These are phyloP conservation scores for Leptocoma aspasia DNA, from an alignment of 2,113 vertebrate species.

Conservation along the genomic window DNA sequence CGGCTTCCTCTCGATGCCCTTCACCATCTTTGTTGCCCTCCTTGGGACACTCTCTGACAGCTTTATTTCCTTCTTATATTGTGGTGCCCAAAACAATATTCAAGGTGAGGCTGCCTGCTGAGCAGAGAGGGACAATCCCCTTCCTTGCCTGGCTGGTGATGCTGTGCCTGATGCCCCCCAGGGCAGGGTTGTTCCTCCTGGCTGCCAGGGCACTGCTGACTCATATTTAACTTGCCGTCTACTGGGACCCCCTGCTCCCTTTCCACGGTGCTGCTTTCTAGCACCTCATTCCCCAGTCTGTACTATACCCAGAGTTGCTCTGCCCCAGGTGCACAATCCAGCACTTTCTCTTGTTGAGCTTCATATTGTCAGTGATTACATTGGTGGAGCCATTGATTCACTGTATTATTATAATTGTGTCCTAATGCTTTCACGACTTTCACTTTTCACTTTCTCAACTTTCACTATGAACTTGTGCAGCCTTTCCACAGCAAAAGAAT, in stretches of 20 bases:
- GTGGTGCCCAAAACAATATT: neutral
- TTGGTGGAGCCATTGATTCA: neutral
- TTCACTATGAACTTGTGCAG: neutral
- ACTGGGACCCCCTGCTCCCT: no score
- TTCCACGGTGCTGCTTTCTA: neutral
- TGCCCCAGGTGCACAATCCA: neutral
- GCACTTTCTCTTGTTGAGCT: neutral
- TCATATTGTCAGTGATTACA: neutral
- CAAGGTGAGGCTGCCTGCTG: rapidly evolving
- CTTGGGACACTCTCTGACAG: neutral
- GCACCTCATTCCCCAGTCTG: neutral
- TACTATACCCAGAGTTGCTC: neutral
- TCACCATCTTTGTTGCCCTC: neutral
- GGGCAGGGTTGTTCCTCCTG: rapidly evolving
- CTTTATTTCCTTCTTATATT: neutral
- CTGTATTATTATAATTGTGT: neutral
- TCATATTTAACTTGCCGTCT: neutral
- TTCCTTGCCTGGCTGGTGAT: rapidly evolving
- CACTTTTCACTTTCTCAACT: neutral
- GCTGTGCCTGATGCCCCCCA: neutral
- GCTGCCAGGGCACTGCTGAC: neutral
- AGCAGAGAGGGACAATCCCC: neutral
- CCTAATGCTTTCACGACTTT: neutral
- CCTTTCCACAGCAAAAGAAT: neutral
- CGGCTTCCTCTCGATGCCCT: rapidly evolving